phyloP scores from a whole-genome alignment of 2,797 vertebrate genomes.

The Enteromius paludinosus region DNA sequence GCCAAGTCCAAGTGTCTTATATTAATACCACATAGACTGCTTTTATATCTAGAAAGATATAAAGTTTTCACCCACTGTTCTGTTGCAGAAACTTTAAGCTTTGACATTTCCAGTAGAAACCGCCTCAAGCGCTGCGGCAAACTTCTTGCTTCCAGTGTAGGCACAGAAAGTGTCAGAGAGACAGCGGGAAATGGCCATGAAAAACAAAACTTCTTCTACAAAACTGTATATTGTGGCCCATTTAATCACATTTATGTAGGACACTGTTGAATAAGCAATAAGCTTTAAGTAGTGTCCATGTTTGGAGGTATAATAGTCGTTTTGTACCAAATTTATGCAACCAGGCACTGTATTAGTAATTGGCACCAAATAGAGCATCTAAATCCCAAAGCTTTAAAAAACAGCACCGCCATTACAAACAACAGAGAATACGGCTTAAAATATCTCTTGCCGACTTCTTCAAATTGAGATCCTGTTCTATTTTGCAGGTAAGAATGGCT shows the following conservation, averaged over 20 bases:
- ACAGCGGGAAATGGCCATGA: neutral
- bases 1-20: neutral
- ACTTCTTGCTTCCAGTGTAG: neutral
- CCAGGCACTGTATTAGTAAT: constrained; percentile 5
- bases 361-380: constrained; percentile 7
- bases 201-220: neutral
- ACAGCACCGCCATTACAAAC: constrained; percentile 8
- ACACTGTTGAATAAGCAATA: neutral
- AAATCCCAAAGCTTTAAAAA: constrained; percentile 36
- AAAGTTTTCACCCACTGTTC: neutral
- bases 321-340: constrained; percentile 8
- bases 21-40: neutral
- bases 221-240: neutral
- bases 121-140: neutral
- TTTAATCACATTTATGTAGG: neutral
- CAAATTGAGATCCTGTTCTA: neutral
- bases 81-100: neutral
- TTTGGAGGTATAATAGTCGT: neutral
- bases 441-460: constrained; percentile 18
- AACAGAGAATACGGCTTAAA: neutral
- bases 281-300: neutral
- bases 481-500: neutral
- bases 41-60: neutral
- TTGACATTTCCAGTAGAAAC: constrained; percentile 11
- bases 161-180: neutral